Base-by-base conservation (phyloP, 2,113 vertebrate species). In the Melanotaenia duboulayi region DNA sequence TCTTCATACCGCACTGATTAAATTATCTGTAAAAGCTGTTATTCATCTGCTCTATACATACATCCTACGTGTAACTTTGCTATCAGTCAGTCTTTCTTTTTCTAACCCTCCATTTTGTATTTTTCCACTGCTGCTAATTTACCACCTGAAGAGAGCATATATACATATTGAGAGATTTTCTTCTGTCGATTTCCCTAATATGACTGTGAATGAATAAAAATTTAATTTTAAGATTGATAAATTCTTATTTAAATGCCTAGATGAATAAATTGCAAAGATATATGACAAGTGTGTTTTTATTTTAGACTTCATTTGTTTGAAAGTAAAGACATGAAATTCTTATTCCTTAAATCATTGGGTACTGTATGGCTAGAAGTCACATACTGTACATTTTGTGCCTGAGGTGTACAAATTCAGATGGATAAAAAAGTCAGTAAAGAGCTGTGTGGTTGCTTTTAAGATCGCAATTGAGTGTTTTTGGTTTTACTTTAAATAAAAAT, bases 241-340 rank as follows among this genome's bases (percentile, higher is more conserved):
- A 88, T 82, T 91, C 90, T 89, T 93, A 92, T 93, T 94, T 94
- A 92, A 94, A 92, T 85, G 22, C 64, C 61, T 87, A 86, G 80
- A 85, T 90, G 61, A 91, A 92, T 91, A 91, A 93, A 92, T 81
- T 85, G 67, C 77, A 79, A 86, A 84, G 71, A 49, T 82, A 64
- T 84, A 78, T 73, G 76, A 86, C 65, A 76, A 37, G n/a, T 78
- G 28, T 82, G 65, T 79, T 84, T 81, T 80, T 69, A 86, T 81
- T 80, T 78, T 12, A 35, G 42, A 71, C 25, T 25, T 17, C 50
- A 35, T 61, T 73, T 65, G 13, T 81, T 76, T 59, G 65, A 56
- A 51, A 76, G 49, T 58, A 56, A 75, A 48, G 63, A 59, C 22
- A 46, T 51, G 49, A 64, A 39, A 28, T 66, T 65, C 13, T 78